phyloP scores from a whole-genome alignment of 2,888 invertebrate genomes.

The Andricus quercusramuli region DNA sequence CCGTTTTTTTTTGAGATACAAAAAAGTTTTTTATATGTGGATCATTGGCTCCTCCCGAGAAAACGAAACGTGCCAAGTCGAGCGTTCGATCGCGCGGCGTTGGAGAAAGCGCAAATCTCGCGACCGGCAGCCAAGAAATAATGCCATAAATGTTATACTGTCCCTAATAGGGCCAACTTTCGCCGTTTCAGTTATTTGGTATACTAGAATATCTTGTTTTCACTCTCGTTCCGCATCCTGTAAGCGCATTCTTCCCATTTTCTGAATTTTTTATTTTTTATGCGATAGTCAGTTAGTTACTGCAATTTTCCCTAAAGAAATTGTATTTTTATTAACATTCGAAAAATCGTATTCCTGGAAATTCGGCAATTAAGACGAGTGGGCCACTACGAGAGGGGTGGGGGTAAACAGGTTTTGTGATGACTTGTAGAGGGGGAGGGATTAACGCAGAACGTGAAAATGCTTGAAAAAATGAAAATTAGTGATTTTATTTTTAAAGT shows the following conservation, averaged over 20 bases:
- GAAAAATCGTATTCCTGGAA: too few relatives aligned
- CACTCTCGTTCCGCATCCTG: slow-evolving; percentile 55
- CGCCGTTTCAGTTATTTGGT: slow-evolving; percentile 61
- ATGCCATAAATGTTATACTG: slow-evolving; percentile 54
- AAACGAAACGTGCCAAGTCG: slow-evolving; percentile 48
- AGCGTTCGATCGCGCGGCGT: slow-evolving; percentile 49
- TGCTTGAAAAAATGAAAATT: too few relatives aligned
- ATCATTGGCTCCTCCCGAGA: slow-evolving; percentile 39
- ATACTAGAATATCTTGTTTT: slow-evolving; percentile 58
- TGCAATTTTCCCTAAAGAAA: neutral
- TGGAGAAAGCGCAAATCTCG: slow-evolving; percentile 59
- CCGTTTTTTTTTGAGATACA: neutral
- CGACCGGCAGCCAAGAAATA: slow-evolving; percentile 53
- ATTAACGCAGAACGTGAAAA: too few relatives aligned
- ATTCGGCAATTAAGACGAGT: too few relatives aligned
- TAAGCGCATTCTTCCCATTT: neutral
- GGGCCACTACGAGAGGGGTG: too few relatives aligned
- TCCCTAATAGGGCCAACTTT: slow-evolving; percentile 64
- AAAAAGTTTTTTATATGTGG: neutral
- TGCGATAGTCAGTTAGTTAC: neutral
- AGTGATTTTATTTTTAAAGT: too few relatives aligned
- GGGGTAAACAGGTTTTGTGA: too few relatives aligned
- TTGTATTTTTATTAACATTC: too few relatives aligned
- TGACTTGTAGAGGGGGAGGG: too few relatives aligned
- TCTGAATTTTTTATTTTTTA: neutral